phyloP scores from a whole-genome alignment of 1,140 invertebrate species.

The Lepidurus packardi region DNA sequence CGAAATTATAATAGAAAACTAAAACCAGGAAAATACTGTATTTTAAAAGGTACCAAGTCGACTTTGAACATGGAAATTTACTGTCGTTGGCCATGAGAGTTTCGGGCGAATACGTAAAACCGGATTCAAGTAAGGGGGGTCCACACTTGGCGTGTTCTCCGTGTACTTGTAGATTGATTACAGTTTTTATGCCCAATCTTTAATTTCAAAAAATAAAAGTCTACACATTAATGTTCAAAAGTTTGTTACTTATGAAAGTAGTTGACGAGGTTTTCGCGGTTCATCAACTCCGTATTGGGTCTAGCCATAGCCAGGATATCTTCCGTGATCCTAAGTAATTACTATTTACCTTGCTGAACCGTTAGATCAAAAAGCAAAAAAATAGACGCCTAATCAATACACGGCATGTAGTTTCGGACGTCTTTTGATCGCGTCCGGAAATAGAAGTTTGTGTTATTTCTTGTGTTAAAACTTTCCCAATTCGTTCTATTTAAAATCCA shows the following conservation, averaged over 20 bases:
- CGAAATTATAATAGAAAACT: constrained; percentile 85
- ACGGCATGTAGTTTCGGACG: neutral
- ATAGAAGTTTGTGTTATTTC: no score
- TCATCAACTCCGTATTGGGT: constrained; percentile 65
- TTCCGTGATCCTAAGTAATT: constrained; percentile 67
- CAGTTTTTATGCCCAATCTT: constrained; percentile 70
- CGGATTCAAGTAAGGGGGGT: constrained; percentile 58
- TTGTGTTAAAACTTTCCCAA: no score
- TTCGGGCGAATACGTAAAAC: constrained; percentile 70
- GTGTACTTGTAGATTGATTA: constrained; percentile 75
- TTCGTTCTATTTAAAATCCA: no score
- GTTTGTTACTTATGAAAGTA: constrained; percentile 24
- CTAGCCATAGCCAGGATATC: constrained; percentile 81
- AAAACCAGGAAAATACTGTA: constrained; percentile 37
- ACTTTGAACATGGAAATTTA: constrained; percentile 48
- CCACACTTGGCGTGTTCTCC: constrained; percentile 81
- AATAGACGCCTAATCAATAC: neutral
- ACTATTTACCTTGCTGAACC: neutral
- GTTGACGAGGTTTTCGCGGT: constrained; percentile 50
- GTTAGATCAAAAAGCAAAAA: neutral
- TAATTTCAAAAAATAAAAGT: constrained; percentile 35
- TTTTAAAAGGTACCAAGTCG: neutral
- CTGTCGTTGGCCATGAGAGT: constrained; percentile 77
- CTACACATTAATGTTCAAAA: neutral
- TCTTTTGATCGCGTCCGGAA: no score